Conservation (phyloP, 2,797 vertebrate species). For the Sebastes hubbsi region DNA sequence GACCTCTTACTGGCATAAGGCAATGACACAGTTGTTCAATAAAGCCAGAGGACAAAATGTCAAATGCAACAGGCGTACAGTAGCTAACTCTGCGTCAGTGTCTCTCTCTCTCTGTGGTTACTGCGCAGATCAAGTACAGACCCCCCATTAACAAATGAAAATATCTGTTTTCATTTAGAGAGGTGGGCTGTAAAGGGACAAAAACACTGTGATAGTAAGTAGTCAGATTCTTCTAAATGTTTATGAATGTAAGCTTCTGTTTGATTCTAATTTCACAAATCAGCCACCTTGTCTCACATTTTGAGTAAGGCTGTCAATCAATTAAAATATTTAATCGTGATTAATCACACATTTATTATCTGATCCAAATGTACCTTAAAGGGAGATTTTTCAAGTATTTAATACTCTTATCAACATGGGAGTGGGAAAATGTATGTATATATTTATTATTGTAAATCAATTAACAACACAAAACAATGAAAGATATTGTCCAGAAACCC, state of each 20-base stretch:
- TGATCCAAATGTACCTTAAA: too few relatives aligned
- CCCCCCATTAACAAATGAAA: conserved; percentile 8
- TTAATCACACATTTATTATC: too few relatives aligned
- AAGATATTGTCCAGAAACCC: too few relatives aligned
- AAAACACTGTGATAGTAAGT: neutral
- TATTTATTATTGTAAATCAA: too few relatives aligned
- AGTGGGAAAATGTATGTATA: too few relatives aligned
- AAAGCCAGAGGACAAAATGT: conserved; percentile 74
- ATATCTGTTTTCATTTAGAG: neutral
- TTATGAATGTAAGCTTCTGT: neutral
- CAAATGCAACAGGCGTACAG: conserved; percentile 49
- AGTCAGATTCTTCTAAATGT: neutral
- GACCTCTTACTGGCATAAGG: conserved; percentile 76
- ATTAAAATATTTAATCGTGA: too few relatives aligned
- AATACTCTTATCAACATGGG: too few relatives aligned
- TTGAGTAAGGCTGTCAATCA: too few relatives aligned
- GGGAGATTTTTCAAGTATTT: too few relatives aligned
- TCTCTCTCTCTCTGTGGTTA: conserved; percentile 10
- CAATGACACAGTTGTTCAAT: conserved; percentile 72
- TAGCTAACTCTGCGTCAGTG: conserved; percentile 16
- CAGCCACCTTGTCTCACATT: neutral
- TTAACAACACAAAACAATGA: too few relatives aligned
- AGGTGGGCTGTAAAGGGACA: neutral
- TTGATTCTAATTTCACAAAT: neutral
- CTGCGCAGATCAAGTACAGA: conserved; percentile 10